phyloP scores from a whole-genome alignment of 2,888 invertebrate species.

The Euplexia lucipara region DNA sequence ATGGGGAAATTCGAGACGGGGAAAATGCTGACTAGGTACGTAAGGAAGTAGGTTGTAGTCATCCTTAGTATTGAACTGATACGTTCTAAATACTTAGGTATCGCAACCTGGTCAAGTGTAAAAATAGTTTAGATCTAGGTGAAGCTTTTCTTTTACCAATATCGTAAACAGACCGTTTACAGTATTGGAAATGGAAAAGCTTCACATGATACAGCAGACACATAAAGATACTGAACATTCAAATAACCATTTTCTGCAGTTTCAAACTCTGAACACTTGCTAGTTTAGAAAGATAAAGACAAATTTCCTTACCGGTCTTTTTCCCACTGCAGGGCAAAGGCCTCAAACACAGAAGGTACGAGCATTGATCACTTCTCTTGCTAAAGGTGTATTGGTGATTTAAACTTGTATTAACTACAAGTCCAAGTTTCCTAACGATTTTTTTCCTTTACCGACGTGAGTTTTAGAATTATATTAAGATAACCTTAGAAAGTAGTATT shows the following conservation, averaged over 20 bases:
- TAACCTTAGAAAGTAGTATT: too few species aligned
- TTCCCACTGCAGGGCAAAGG: too few species aligned
- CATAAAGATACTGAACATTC: constrained; percentile 9
- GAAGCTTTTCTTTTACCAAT: constrained; percentile 13
- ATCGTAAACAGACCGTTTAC: too few species aligned
- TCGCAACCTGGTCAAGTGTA: neutral
- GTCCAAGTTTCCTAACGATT: too few species aligned
- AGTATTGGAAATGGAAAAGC: too few species aligned
- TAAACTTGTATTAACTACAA: too few species aligned
- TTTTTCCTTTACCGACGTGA: too few species aligned
- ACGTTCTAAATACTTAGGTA: neutral
- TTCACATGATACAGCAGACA: too few species aligned
- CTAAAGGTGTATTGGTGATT: too few species aligned
- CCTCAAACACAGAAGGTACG: too few species aligned
- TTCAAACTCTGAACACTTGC: neutral
- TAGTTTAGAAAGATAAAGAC: neutral
- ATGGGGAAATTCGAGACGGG: neutral
- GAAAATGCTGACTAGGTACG: neutral
- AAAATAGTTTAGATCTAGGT: neutral
- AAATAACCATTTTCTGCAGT: constrained; percentile 6
- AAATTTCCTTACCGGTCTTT: neutral
- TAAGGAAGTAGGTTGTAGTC: neutral
- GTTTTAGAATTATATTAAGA: too few species aligned
- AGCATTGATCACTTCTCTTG: too few species aligned
- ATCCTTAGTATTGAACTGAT: neutral